Evolutionary conservation across 2,888 invertebrate genomes (phyloP).

Genomic region (Apamea anceps): DNA sequence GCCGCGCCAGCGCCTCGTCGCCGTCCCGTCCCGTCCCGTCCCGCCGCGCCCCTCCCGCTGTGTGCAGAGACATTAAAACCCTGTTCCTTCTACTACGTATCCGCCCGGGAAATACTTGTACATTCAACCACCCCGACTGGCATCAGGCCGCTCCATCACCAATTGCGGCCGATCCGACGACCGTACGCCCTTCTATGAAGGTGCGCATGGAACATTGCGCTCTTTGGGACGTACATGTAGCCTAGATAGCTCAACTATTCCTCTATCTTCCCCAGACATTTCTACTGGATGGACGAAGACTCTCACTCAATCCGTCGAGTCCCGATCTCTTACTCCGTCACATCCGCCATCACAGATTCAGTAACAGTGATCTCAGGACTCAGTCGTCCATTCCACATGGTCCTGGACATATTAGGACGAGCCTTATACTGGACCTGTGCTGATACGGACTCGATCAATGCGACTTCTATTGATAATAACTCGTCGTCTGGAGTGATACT

Average conservation of each 20-base stretch:
- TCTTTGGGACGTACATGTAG: background rate
- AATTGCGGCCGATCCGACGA: too few species aligned
- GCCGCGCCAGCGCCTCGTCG: too few species aligned
- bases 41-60: too few species aligned
- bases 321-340: conserved; percentile 80
- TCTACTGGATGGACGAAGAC: conserved; percentile 95
- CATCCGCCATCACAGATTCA: conserved; percentile 81
- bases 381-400: conserved; percentile 94
- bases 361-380: conserved; percentile 90
- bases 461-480: conserved; percentile 93
- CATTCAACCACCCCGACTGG: too few species aligned
- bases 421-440: conserved; percentile 97
- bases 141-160: too few species aligned
- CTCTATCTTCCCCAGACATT: conserved; percentile 74
- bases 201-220: too few species aligned
- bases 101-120: too few species aligned
- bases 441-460: conserved; percentile 96
- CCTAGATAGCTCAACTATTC: background rate
- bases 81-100: too few species aligned
- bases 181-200: too few species aligned
- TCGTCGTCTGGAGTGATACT: conserved; percentile 93
- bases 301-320: conserved; percentile 93
- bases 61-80: too few species aligned
- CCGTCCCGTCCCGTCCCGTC: too few species aligned
- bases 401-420: conserved; percentile 95